These are phyloP conservation scores for Lordiphosa fenestrarum DNA, from an alignment of 2,888 invertebrate genomes.

Conservation along the genomic window DNA sequence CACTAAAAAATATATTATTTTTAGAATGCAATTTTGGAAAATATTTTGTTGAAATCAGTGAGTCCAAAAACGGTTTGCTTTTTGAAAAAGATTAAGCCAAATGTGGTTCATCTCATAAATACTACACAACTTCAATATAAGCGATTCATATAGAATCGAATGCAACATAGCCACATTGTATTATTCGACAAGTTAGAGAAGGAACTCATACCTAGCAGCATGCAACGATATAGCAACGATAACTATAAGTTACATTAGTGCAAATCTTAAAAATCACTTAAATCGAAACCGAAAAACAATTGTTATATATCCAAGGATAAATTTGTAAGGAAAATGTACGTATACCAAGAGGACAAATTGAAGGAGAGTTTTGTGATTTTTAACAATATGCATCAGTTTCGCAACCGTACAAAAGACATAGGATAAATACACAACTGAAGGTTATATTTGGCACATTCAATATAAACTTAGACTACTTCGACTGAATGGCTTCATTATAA, in stretches of 20 bases:
- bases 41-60: too few species aligned
- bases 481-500: constrained; percentile 18
- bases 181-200: constrained; percentile 39
- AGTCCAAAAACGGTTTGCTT: too few species aligned
- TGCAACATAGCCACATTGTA: constrained; percentile 56
- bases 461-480: constrained; percentile 7
- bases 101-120: too few species aligned
- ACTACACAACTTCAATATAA: too few species aligned
- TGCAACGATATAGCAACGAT: constrained; percentile 21
- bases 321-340: too few species aligned
- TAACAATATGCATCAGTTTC: neutral
- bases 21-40: too few species aligned
- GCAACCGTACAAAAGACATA: constrained; percentile 10
- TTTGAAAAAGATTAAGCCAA: too few species aligned
- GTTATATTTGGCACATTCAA: neutral
- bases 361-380: constrained; percentile 5
- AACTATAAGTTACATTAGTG: constrained; percentile 11
- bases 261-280: too few species aligned
- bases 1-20: too few species aligned
- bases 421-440: neutral
- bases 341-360: too few species aligned
- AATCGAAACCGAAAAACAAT: too few species aligned
- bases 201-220: constrained; percentile 71
- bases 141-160: neutral
- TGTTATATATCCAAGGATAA: neutral